Percentiles rank a stretch among this genome's conserved stretches.
Conservation (phyloP, 2,113 vertebrate species). For the Halcyon senegalensis region DNA sequence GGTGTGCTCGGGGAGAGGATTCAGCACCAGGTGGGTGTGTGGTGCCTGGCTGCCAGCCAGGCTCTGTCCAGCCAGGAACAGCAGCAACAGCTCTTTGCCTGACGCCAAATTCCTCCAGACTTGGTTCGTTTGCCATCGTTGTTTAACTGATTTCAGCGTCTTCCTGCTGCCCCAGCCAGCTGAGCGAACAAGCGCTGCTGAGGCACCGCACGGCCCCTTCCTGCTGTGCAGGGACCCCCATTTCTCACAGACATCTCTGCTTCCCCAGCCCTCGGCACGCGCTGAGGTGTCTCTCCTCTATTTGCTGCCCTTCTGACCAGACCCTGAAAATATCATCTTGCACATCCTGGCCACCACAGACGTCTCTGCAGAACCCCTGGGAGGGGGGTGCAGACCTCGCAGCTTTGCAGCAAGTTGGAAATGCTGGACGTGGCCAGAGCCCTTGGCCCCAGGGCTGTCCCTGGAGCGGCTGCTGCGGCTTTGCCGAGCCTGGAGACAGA, state of each 20-base stretch:
- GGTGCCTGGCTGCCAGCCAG: not conserved
- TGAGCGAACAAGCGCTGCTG: not conserved
- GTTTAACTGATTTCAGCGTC: not conserved
- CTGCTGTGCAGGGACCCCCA: not conserved
- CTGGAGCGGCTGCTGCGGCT: rapidly evolving
- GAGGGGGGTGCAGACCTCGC: not conserved
- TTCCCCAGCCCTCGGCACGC: not conserved
- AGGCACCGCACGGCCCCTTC: rapidly evolving
- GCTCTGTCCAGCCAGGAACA: not conserved
- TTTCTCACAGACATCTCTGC: not conserved
- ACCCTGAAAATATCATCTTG: not conserved
- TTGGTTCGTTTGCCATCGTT: not conserved
- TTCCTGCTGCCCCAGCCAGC: not conserved
- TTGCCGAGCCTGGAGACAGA: not conserved
- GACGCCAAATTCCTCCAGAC: not conserved
- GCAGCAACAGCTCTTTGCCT: not conserved
- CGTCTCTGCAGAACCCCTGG: not conserved
- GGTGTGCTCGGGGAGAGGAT: not conserved
- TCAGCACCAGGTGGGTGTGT: not conserved
- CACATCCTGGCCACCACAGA: not conserved
- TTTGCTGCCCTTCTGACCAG: not conserved
- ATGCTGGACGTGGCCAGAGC: rapidly evolving
- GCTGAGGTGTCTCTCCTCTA: too few relatives aligned
- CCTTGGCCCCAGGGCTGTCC: not conserved
- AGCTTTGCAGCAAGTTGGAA: not conserved